Evolutionary conservation across 2,888 invertebrate species (phyloP), one percentile per base, ranked within the genome.

Genomic region (Heliconius aoede): DNA sequence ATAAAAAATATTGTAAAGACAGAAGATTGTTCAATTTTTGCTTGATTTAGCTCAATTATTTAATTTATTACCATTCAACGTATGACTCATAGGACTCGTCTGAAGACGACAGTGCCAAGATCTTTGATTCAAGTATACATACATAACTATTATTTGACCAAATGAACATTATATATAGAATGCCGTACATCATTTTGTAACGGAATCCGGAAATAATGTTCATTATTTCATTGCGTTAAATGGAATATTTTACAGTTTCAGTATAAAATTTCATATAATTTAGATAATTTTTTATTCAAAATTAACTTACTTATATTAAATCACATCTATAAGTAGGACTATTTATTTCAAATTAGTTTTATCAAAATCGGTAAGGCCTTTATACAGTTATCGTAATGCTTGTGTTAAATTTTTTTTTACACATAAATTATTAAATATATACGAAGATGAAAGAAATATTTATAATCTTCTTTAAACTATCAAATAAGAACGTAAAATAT

Each of bases 101-200:
- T 15, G 36, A 24, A 65, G 65, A 65, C 24, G 65, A 65, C 65
- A 65, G 65, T 65, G 65, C 65, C 65, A 65, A 65, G 65, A 65
- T 24, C 65, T 65, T 65, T 36, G 32, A 65, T 36, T 15, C 61
- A 8, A 61, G 28, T 28, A 30, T 61, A 60, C 13, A 18, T 46
- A 65, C 32, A 65, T 64, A 36, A 32, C 32, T 64, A 9, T 64
- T 64, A 64, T 64, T 36, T 24, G 15, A 36, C 11, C 4, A 64
- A 32, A 32, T 32, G 32, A 62, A 36, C n/a, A n/a, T 36, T 64
- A 64, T 64, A 64, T 64, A 64, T 64, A 64, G 64, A 64, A 18
- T n/a, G 21, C n/a, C n/a, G 32, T 32, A 32, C 30, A 32, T 62
- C 62, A 62, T 32, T n/a, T 62, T 62, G 62, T 32, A 62, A 62